Evolutionary conservation across 2,888 invertebrate genomes (phyloP).

Genomic region (Rhagonycha fulva): DNA sequence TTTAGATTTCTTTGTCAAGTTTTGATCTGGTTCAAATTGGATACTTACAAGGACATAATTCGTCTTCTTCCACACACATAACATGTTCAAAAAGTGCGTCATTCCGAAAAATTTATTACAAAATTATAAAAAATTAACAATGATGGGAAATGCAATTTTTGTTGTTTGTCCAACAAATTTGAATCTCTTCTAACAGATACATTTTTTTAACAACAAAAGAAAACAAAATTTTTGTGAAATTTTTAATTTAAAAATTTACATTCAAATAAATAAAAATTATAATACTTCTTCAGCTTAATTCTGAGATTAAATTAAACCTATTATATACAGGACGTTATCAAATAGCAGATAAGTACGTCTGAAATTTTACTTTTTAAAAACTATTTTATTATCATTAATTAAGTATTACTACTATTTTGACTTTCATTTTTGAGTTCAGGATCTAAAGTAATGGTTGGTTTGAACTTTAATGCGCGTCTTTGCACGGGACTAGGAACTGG

Average conservation of each 20-base stretch:
- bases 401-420: not conserved
- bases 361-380: not conserved
- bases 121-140: not conserved
- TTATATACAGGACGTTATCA: not conserved
- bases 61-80: not conserved
- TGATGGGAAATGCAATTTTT: not conserved
- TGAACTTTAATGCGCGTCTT: conserved; percentile 33
- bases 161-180: not conserved
- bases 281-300: not conserved
- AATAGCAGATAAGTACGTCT: not conserved
- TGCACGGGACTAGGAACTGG: conserved; percentile 30
- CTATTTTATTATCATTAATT: not conserved
- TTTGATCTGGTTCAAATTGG: not conserved
- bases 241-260: not conserved
- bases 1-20: not conserved
- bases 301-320: not conserved
- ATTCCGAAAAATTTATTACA: not conserved
- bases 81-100: not conserved
- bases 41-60: not conserved
- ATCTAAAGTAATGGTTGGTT: conserved; percentile 16
- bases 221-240: not conserved
- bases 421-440: not conserved
- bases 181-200: not conserved
- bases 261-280: not conserved
- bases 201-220: not conserved